Evolutionary conservation across 2,113 vertebrate genomes (phyloP).

Genomic region (Rallus limicola): DNA sequence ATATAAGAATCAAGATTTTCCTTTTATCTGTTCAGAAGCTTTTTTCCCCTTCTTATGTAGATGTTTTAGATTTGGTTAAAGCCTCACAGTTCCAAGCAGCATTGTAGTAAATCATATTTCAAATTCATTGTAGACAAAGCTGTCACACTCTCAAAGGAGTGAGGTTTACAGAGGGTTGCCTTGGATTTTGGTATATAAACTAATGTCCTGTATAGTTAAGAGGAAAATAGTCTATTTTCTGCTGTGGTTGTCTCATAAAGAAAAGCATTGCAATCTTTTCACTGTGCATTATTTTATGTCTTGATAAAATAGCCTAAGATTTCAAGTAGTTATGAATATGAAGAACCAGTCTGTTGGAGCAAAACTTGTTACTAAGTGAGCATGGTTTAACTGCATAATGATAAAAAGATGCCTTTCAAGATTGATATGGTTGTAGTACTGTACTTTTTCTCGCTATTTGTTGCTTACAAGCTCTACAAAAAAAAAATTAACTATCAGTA

Average conservation of each 20-base stretch:
- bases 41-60: conserved; percentile 54
- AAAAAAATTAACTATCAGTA: background rate
- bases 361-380: background rate
- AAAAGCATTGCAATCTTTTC: conserved; percentile 7
- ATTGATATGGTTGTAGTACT: background rate
- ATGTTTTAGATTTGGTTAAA: conserved; percentile 67
- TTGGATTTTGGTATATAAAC: conserved; percentile 35
- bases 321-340: conserved; percentile 21
- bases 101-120: conserved; percentile 63
- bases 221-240: conserved; percentile 17
- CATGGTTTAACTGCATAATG: background rate
- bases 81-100: conserved; percentile 37
- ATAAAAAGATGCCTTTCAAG: background rate
- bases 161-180: conserved; percentile 29
- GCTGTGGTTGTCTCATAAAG: background rate
- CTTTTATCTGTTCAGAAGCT: conserved; percentile 65
- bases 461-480: background rate
- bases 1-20: conserved; percentile 73
- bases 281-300: conserved; percentile 30
- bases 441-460: background rate
- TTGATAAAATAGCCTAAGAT: conserved; percentile 12
- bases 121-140: conserved; percentile 52
- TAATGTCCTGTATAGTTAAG: background rate
- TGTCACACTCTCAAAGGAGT: conserved; percentile 18
- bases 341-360: background rate